Percentiles rank a stretch among this genome's conserved stretches.
phyloP scores from a whole-genome alignment of 1,140 invertebrate species.

The Drosophila aff. region DNA sequence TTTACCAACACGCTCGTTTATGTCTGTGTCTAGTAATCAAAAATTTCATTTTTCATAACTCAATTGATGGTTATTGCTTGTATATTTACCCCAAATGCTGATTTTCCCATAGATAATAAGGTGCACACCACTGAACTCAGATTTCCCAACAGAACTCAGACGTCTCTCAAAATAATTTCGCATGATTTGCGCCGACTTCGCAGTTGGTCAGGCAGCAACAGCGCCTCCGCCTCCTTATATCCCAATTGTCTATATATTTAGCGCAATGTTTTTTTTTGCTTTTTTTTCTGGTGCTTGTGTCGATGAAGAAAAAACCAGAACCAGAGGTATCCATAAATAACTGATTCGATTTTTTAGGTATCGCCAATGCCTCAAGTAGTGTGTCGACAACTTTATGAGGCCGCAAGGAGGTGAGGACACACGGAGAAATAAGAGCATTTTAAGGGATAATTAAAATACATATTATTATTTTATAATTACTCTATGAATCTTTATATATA shows the following conservation, averaged over 20 bases:
- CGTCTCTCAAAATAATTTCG: constrained; percentile 21
- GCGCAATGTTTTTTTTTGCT: constrained; percentile 53
- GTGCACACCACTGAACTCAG: constrained; percentile 7
- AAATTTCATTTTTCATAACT: constrained; percentile 26
- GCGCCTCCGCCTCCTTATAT: constrained; percentile 21
- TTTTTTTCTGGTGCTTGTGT: constrained; percentile 26
- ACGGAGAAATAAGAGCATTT: not conserved
- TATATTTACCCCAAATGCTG: constrained; percentile 4
- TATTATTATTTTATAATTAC: no score
- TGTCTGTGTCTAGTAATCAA: not conserved
- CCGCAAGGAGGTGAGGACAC: constrained; percentile 16
- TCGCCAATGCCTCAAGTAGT: constrained; percentile 52
- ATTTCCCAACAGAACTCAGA: constrained; percentile 14
- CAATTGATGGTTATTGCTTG: constrained; percentile 8
- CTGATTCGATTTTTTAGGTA: constrained; percentile 71
- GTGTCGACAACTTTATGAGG: constrained; percentile 75
- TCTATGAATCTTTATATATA: no score
- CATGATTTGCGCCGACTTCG: constrained; percentile 20
- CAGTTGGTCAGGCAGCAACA: constrained; percentile 6
- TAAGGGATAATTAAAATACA: not conserved
- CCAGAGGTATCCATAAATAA: constrained; percentile 73
- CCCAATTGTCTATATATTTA: constrained; percentile 73
- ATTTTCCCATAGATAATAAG: constrained; percentile 13
- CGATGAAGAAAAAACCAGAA: constrained; percentile 19
- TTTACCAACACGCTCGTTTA: not conserved